Base-by-base conservation (phyloP, 2,888 invertebrate genomes). In the Drosophila aldrichi region DNA sequence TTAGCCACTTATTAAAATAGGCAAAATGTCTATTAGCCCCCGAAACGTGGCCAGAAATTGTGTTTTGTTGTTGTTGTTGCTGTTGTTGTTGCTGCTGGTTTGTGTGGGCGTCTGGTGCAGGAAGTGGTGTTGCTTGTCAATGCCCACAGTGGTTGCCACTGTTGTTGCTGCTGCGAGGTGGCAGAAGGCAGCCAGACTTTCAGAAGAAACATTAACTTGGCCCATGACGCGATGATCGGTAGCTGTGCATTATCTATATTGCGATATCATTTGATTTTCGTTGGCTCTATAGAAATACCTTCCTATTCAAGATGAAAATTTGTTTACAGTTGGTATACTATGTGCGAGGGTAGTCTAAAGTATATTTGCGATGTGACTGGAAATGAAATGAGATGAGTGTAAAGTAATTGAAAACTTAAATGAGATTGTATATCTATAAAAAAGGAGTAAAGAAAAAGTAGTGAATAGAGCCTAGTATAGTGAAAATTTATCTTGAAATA, bases 1-100 rank as follows among this genome's bases (percentile, higher is more conserved):
- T 91, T 86, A 85, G 82, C 88, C 86, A 78, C 82, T 90, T 88
- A 88, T 88, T 88, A 88, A 91, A 89, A 88, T 87, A 89, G 90
- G 89, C 87, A 87, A 86, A 86, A 88, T 85, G 84, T 85, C 84
- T 85, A 88, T 85, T 85, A 82, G 74, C 63, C 77, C 49, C 61
- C 32, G 38, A 61, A 77, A 73, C 76, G 76, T 74, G 74, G 77
- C 77, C 59, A 71, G 34, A 56, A 61, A 77, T 56, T 49, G 66
- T 66, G 46, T 38, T 38, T 36, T 12, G 38, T 25, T 52, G 14
- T 52, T 29, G 5, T 16, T 46, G 8, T 4, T 25, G 7, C 12
- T 36, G 36, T 7, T 38, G 22, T 0, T 38, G 12, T 2, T 48
- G 29, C 10, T 49, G n/a, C 25, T 54, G 25, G 18, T 59, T 48